Evolutionary conservation across 2,888 invertebrate genomes (phyloP), one percentile per base, ranked within the genome.

Genomic region (Cremastobaeus sp.): DNA sequence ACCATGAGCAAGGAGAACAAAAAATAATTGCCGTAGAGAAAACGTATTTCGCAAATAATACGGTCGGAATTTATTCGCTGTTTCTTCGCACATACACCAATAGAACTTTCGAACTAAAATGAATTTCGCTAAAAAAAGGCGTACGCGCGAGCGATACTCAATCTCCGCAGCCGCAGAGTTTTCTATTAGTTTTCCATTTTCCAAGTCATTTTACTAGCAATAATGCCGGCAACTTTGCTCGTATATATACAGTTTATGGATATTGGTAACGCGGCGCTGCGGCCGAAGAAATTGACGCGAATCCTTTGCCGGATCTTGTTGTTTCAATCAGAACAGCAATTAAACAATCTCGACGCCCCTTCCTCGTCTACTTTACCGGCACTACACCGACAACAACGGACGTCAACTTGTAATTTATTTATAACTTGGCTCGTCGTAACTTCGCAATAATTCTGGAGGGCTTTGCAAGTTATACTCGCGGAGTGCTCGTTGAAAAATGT

Each of bases 401-500:
- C 59, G 47, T 47, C 21, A 39, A 50, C 41, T 62, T 50, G 50
- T 43, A 50, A 50, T 50, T 50, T 41, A 43, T 62, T 50, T 62
- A 39, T 32, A 60, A 60, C 39, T 60, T 48, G 5, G 48, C 48
- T 60, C 60, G 48, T 48, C 60, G 35, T 48, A 60, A 60, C 20
- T 39, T 48, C 6, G 32, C 39, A 18, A 39, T 60, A 48, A 60
- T 39, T 48, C 48, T 60, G 32, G 32, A 50, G 45, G 41, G 50
- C 32, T 50, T 30, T 8, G 41, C 41, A 50, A 50, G 48, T 50
- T 50, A 39, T 50, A 17, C 50, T 28, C 37, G 17, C 25, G 21
- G 25, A 34, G 37, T 39, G 11, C 32, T 60, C 60, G 60, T 48
- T 48, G 47, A 62, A 62, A 62, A 62, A 62, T 50, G 60, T 62